These are phyloP conservation scores for Arizona elegans DNA, from an alignment of 2,113 vertebrate genomes.

Conservation along the genomic window DNA sequence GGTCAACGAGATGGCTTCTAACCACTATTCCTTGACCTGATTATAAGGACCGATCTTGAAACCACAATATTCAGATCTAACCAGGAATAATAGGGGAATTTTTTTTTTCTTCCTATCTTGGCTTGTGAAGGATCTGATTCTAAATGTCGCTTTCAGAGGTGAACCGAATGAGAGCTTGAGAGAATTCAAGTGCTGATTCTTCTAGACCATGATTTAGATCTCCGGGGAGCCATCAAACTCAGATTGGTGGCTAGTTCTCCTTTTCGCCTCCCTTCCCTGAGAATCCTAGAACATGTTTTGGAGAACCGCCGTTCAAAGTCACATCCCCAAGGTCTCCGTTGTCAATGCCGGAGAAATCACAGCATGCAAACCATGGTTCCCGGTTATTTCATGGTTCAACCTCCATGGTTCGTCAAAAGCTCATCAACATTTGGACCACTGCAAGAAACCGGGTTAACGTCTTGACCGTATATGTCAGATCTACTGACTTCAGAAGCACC, in stretches of 20 bases:
- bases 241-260: not conserved
- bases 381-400: not conserved
- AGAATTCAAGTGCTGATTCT: not conserved
- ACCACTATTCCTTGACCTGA: not conserved
- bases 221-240: not conserved
- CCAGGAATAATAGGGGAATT: no score
- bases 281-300: not conserved
- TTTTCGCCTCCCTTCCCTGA: not conserved
- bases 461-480: no score
- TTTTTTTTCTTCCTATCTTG: not conserved
- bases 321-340: not conserved
- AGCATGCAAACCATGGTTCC: not conserved
- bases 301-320: not conserved
- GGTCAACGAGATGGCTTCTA: no score
- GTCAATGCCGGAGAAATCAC: not conserved
- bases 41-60: not conserved
- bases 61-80: not conserved
- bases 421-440: not conserved
- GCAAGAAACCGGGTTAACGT: not conserved
- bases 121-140: not conserved
- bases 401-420: not conserved
- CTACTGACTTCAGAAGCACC: not conserved
- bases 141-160: no score
- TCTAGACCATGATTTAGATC: not conserved
- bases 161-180: not conserved